Conservation (phyloP, 2,113 vertebrate species). For the Cygnus buccinator region DNA sequence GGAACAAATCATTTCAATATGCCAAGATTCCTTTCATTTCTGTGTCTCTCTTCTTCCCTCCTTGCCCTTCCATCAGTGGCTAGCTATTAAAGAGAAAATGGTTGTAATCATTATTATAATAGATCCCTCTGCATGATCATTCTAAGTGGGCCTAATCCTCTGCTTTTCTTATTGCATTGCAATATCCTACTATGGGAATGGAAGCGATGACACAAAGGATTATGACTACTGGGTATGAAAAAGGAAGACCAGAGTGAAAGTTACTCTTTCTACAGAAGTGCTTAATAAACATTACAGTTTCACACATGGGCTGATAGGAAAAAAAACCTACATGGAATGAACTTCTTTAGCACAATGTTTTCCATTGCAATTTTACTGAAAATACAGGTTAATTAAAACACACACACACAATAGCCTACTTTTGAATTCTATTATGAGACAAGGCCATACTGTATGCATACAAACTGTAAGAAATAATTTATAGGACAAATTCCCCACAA, state of each 20-base stretch:
- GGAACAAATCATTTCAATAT: slow-evolving; percentile 7
- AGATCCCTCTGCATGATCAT: slow-evolving; percentile 15
- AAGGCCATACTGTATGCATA: slow-evolving; percentile 16
- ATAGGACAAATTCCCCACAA: slow-evolving; percentile 74
- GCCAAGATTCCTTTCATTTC: neutral
- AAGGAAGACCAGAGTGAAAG: slow-evolving; percentile 19
- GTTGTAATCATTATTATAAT: slow-evolving; percentile 23
- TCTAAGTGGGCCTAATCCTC: slow-evolving; percentile 27
- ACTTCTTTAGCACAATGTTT: neutral
- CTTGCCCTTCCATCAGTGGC: slow-evolving; percentile 33
- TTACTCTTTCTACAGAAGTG: neutral
- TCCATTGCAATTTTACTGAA: slow-evolving; percentile 20
- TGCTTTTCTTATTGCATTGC: slow-evolving; percentile 43
- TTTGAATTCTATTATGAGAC: slow-evolving; percentile 44
- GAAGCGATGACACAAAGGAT: slow-evolving; percentile 26
- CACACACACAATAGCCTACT: neutral
- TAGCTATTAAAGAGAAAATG: slow-evolving; percentile 43
- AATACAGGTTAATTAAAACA: slow-evolving; percentile 47
- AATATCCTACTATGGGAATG: neutral
- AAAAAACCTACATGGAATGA: neutral
- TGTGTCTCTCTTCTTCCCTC: neutral
- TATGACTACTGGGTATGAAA: neutral
- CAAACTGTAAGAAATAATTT: slow-evolving; percentile 74
- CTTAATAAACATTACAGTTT: slow-evolving; percentile 30
- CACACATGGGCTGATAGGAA: neutral